Base-by-base conservation (phyloP, 2,113 vertebrate species). In the Phocoena phocoena region DNA sequence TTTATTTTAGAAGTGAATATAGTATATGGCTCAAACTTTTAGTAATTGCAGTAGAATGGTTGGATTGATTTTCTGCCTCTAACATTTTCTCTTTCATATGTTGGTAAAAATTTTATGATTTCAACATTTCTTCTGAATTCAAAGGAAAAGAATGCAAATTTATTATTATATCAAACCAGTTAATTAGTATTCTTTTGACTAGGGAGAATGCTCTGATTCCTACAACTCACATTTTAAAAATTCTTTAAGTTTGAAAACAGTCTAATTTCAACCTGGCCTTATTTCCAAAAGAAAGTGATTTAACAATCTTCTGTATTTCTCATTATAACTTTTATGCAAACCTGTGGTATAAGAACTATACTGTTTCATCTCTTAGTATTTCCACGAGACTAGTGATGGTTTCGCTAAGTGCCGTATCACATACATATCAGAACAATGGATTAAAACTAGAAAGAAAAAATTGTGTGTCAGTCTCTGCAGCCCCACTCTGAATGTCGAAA, bases 31-130 rank as follows among this genome's bases (percentile, higher is more conserved):
- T 77, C 80, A 88, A 95, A 93, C 33, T 95, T 85, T 96, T 74
- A 90, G 87, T 88, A 94, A 92, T 74, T 92, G 28, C 10, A 81
- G 0, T 89, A 31, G 60, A 93, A 83, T 83, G 36, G 8, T 21
- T 90, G n/a, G 76, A 82, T 84, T 82, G 53, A 92, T 93, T 95
- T 95, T 97, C 86, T 97, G 71, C 50, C 73, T 85, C 47, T 63
- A 50, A 62, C 47, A 50, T 96, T 96, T 96, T 94, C 67, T 77
- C 36, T 90, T 81, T 88, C 77, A 11, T 68, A 85, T 60, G 4
- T 93, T 90, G 77, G 70, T 38, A 15, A 74, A 96, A 81, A 82
- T 76, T 83, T 87, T n/a, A 53, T 26, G 62, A 92, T 95, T 87
- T 96, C 76, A 76, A 47, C 25, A 90, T 92, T 94, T 85, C 58